Evolutionary conservation across 2,797 vertebrate genomes (phyloP).

Genomic region (Paedocypris micromegethes): DNA sequence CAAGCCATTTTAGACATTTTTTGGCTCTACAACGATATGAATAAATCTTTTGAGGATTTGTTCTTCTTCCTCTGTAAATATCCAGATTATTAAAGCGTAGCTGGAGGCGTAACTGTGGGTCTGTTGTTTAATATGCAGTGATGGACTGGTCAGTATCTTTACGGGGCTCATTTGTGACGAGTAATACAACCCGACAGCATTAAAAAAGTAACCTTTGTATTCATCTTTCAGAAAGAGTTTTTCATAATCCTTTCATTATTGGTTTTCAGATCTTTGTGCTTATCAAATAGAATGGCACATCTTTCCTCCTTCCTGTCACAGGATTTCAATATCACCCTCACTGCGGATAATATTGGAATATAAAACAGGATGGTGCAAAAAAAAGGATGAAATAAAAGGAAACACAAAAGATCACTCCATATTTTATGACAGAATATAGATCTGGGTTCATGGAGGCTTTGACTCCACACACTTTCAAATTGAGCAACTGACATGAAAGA

Average conservation of each 20-base stretch:
- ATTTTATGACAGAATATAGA: slow-evolving; percentile 32
- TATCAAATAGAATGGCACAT: slow-evolving; percentile 32
- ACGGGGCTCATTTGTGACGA: slow-evolving; percentile 7
- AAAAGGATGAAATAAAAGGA: slow-evolving; percentile 21
- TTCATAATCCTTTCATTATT: slow-evolving; percentile 43
- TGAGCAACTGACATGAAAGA: slow-evolving; percentile 45
- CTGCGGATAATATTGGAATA: slow-evolving; percentile 17
- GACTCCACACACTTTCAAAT: slow-evolving; percentile 30
- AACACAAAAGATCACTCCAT: slow-evolving; percentile 35
- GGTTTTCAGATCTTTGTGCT: slow-evolving; percentile 38
- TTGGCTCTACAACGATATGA: too few relatives aligned
- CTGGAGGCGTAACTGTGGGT: not conserved
- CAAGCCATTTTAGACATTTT: too few relatives aligned
- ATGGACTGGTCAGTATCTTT: not conserved
- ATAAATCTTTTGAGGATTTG: not conserved
- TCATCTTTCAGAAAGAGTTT: slow-evolving; percentile 31
- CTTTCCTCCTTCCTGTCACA: slow-evolving; percentile 14
- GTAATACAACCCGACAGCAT: slow-evolving; percentile 15
- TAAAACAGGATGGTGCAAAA: slow-evolving; percentile 20
- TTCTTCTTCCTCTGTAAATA: not conserved
- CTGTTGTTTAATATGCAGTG: not conserved
- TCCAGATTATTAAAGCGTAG: not conserved
- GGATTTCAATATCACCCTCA: slow-evolving; percentile 36
- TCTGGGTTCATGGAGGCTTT: slow-evolving; percentile 28
- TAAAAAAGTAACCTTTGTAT: slow-evolving; percentile 31